Evolutionary conservation across 2,888 invertebrate genomes (phyloP), one percentile per base, ranked within the genome.

Genomic region (Euplagia quadripunctaria): DNA sequence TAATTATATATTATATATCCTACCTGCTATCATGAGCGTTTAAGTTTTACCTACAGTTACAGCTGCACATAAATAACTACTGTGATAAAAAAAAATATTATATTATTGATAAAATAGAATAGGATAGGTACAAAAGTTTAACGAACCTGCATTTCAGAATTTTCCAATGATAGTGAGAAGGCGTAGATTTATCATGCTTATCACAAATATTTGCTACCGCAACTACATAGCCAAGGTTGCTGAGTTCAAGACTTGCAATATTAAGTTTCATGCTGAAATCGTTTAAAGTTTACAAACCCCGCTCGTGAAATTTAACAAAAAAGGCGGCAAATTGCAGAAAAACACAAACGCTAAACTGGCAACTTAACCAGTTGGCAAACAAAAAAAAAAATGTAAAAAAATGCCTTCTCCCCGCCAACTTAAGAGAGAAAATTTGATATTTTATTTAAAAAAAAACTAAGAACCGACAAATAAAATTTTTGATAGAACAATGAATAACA

Each of bases 151-250:
- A 95, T 85, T 95, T 95, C 11, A 96, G 86, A 82, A 94, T 91
- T 92, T 95, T 95, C 96, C 96, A 96, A 79, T 96, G 95, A 77
- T 89, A 93, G 83, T 95, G 88, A 11, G 95, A 92, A n/a, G 96
- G 95, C 4, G 96, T 88, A 16, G 95, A 96, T 80, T 94, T 90
- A 81, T 96, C 96, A 81, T 94, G 95, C 83, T 95, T 95, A 74
- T 96, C 96, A 68, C 87, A 82, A 64, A 93, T 83, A 86, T 94
- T 92, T 61, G 95, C 94, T 71, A 89, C 87, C 65, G 90, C 94
- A 70, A 86, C 84, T 58, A 95, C 76, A 76, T 95, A 94, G 0
- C 94, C 94, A 46, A 94, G 83, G 64, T 86, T 82, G 72, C 83
- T 83, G 8, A 92, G 87, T 78, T 87, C 84, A 11, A 92, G 90